Evolutionary conservation across 1,140 invertebrate genomes (phyloP).

Genomic region (Drosophila pseudoananassae): DNA sequence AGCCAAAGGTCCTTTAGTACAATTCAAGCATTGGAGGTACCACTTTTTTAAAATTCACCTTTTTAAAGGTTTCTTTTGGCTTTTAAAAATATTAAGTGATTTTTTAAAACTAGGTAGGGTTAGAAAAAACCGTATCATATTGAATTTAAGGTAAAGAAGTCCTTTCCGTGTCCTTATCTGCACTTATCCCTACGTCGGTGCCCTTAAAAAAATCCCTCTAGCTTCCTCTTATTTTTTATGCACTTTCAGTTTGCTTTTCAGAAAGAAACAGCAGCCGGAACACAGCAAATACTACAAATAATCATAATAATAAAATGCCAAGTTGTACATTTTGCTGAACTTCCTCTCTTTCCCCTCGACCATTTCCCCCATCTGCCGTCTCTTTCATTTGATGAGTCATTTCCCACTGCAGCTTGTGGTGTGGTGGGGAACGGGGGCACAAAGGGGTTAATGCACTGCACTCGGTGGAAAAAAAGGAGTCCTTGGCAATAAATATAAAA

Average conservation of each 20-base stretch:
- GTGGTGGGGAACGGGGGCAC: slow-evolving; percentile 25
- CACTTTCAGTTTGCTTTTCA: slow-evolving; percentile 78
- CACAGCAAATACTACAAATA: slow-evolving; percentile 79
- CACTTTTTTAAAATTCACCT: not conserved
- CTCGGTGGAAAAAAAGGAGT: slow-evolving; percentile 34
- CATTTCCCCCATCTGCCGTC: slow-evolving; percentile 5
- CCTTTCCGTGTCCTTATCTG: slow-evolving; percentile 38
- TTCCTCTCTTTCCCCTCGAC: slow-evolving; percentile 1
- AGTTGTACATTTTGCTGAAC: slow-evolving; percentile 71
- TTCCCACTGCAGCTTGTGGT: slow-evolving; percentile 43
- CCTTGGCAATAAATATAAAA: slow-evolving; percentile 79
- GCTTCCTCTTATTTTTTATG: slow-evolving; percentile 58
- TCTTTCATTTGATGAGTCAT: slow-evolving; percentile 72
- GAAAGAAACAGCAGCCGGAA: slow-evolving; percentile 63
- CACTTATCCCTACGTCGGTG: slow-evolving; percentile 8
- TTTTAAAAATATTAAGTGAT: not conserved
- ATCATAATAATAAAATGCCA: slow-evolving; percentile 82
- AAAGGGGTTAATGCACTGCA: slow-evolving; percentile 78
- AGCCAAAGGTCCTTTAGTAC: slow-evolving; percentile 71
- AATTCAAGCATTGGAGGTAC: slow-evolving; percentile 58
- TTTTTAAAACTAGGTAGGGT: not conserved
- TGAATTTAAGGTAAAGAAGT: not conserved
- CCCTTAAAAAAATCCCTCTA: not conserved
- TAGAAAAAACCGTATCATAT: not conserved
- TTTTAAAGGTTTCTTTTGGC: not conserved